Evolutionary conservation across 2,113 vertebrate species (phyloP).

Genomic region (Oreochromis aureus): DNA sequence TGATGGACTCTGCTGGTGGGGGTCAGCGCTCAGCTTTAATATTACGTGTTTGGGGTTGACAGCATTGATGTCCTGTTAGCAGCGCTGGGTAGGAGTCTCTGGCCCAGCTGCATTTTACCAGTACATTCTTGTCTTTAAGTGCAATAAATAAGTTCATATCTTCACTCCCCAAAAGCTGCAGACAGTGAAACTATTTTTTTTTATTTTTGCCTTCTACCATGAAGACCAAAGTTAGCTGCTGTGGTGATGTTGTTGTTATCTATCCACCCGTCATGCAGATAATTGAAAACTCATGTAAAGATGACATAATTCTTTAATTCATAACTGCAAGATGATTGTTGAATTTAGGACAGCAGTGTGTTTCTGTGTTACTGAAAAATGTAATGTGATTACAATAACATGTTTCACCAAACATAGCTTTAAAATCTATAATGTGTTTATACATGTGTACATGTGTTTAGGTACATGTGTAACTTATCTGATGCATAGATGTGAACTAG

Average conservation of each 20-base stretch:
- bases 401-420: neutral
- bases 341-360: neutral
- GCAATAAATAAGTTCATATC: neutral
- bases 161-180: neutral
- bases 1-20: neutral
- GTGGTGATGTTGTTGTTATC: neutral
- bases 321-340: neutral
- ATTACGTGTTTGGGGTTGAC: neutral
- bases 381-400: neutral
- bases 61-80: neutral
- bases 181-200: neutral
- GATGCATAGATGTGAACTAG: neutral
- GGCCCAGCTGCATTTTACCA: neutral
- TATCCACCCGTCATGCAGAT: neutral
- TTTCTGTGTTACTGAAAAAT: neutral
- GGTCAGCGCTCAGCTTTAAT: neutral
- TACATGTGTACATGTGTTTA: neutral
- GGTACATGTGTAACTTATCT: neutral
- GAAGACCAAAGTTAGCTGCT: neutral
- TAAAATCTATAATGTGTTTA: neutral
- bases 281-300: neutral
- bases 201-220: neutral
- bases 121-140: neutral
- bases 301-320: neutral
- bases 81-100: neutral